Percentiles rank a stretch among this genome's conserved stretches.
Conservation (phyloP, 2,797 vertebrate genomes). For the Xenentodon cancila region DNA sequence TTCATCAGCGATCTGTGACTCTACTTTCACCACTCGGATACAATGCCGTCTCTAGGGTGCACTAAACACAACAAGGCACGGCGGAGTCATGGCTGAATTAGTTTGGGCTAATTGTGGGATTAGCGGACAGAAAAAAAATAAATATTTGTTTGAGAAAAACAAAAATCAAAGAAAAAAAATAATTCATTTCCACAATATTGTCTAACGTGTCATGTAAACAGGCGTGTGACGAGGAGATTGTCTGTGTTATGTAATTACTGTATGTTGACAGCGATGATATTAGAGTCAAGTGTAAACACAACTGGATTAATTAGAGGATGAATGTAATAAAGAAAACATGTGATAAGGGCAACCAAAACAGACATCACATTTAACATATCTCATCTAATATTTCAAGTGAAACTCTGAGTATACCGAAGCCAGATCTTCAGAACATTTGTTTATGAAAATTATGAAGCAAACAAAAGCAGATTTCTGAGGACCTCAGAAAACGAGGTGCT, state of each 20-base stretch:
- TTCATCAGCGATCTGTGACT: not conserved
- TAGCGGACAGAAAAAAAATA: conserved; percentile 11
- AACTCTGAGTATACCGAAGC: no score
- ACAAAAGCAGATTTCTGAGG: no score
- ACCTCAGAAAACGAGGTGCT: no score
- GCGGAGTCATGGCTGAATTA: conserved; percentile 2
- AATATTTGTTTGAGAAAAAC: conserved; percentile 20
- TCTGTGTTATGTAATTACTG: conserved; percentile 34
- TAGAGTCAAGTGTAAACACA: conserved; percentile 7
- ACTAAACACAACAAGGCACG: conserved; percentile 4
- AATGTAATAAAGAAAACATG: conserved; percentile 1
- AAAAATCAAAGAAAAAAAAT: conserved; percentile 23
- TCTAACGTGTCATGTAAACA: conserved; percentile 35
- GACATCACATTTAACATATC: no score
- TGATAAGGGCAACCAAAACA: not conserved
- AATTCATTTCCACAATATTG: conserved; percentile 34
- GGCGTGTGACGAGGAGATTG: conserved; percentile 23
- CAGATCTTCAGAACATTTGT: no score
- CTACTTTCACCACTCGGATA: not conserved
- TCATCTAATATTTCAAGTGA: no score
- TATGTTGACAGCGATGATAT: conserved; percentile 6
- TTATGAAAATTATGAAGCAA: no score
- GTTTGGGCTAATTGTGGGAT: conserved; percentile 13
- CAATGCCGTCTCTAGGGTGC: not conserved
- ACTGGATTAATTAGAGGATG: not conserved